Base-by-base conservation (phyloP, 2,888 invertebrate species). In the Adelognathus sp. region DNA sequence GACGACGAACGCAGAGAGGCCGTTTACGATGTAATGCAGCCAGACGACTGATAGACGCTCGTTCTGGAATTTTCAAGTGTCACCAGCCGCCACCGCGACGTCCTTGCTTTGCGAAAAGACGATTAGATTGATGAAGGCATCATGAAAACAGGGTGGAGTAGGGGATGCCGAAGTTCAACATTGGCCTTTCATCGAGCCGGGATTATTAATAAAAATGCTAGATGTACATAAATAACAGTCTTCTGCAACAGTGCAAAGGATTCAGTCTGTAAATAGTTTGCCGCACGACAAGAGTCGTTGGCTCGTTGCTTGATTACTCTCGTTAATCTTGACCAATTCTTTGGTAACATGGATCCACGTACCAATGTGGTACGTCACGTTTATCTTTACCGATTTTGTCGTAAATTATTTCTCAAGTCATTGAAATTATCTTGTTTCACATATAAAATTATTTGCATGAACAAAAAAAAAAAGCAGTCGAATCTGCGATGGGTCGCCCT, bases 81-180 rank as follows among this genome's bases (percentile, higher is more conserved):
- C 24, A 29, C 9, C 9, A 27, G n/a, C 66, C 46, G 50, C 58
- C 67, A 11, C 39, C 29, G 24, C 58, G 18, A 21, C 66, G 27
- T 61, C 33, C 44, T 67, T 46, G 11, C 46, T 46, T 67, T 64
- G 36, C 18, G 39, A 54, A 74, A 24, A 31, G 16, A 63, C 78
- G 74, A 78, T 78, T 74, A 80, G 80, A 80, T 80, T 80, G 54
- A 80, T 67, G 74, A 61, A 73, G 70, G 77, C 58, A 70, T n/a
- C n/a, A n/a, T 63, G 27, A 50, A 67, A 78, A 78, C 41, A 80
- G 50, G 29, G 64, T 44, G 52, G 76, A 63, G 80, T 72, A 79
- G 63, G 66, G 61, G 27, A 36, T 60, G 56, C 31, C 31, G 56
- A 72, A 39, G 41, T 54, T 58, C 54, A 69, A 64, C 58, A 50